Conservation (phyloP, 2,113 vertebrate genomes). For the Phoenicopterus ruber region DNA sequence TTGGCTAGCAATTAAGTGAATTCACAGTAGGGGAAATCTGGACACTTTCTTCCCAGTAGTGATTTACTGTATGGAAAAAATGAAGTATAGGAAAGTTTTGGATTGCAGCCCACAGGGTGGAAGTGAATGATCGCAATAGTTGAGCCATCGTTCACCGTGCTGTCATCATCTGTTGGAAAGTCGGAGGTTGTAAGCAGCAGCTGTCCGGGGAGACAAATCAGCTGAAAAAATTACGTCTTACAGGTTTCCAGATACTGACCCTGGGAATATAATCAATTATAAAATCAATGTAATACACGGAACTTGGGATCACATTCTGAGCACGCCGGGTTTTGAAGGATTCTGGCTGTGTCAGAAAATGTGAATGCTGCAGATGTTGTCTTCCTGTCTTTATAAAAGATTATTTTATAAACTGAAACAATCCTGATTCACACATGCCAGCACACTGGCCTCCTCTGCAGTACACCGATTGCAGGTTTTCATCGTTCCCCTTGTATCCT, state of each 20-base stretch:
- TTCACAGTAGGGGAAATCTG: neutral
- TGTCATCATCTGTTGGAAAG: constrained; percentile 53
- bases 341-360: neutral
- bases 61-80: neutral
- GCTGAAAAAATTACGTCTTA: constrained; percentile 59
- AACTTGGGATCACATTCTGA: constrained; percentile 44
- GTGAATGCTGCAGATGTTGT: neutral
- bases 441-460: neutral
- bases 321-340: neutral
- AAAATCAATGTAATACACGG: constrained; percentile 62
- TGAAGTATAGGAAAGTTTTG: neutral
- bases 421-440: neutral
- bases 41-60: neutral
- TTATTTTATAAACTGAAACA: neutral
- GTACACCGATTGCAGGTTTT: neutral
- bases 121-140: constrained; percentile 23
- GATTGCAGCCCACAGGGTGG: neutral
- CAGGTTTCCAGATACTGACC: constrained; percentile 56
- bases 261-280: constrained; percentile 51
- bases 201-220: constrained; percentile 58
- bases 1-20: neutral
- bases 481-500: neutral
- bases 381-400: neutral
- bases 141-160: constrained; percentile 34
- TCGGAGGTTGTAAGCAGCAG: constrained; percentile 46